Evolutionary conservation across 2,113 vertebrate genomes (phyloP), one percentile per base, ranked within the genome.

Genomic region (Seriola aureovittata): DNA sequence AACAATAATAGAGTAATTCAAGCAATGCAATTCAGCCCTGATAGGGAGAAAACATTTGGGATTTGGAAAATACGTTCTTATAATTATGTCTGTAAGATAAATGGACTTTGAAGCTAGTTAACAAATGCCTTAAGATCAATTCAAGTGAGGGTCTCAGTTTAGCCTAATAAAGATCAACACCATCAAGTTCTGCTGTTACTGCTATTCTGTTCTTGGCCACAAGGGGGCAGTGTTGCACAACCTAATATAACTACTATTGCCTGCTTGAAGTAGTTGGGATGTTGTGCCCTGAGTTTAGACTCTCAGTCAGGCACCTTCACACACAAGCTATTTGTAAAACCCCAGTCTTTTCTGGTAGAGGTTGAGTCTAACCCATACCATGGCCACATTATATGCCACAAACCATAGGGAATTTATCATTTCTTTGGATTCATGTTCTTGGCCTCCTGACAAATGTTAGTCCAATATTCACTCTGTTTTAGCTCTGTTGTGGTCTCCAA

Each of bases 141-240:
- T 3, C 11, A 64, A 55, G 3, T 38, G 6, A 36, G 34, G 6
- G 34, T 36, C 34, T 70, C 19, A 72, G 25, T 62, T 16, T 4
- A 34, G 17, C 32, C 19, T 32, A 12, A 1, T 34, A 1, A 63
- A n/a, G 4, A 13, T 36, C 3, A 8, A 38, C n/a, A 23, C 0
- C 0, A 17, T 59, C 14, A 69, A 67, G 38, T 8, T 17, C 4
- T 50, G 36, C 19, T 66, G 4, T 67, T 62, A 0, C 4, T 82
- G 78, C 57, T 25, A n/a, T 89, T 67, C 29, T 67, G 2, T 34
- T 2, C 0, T 40, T 60, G 11, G 1, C 88, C 93, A 93, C 78
- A 25, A 90, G 93, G 83, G 87, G 91, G 82, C 86, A 69, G 8
- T 0, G 25, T 59, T 63, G 9, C 11, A 16, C 62, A 67, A 74